phyloP scores from a whole-genome alignment of 2,797 vertebrate species.

The Premnoplex brunnescens region DNA sequence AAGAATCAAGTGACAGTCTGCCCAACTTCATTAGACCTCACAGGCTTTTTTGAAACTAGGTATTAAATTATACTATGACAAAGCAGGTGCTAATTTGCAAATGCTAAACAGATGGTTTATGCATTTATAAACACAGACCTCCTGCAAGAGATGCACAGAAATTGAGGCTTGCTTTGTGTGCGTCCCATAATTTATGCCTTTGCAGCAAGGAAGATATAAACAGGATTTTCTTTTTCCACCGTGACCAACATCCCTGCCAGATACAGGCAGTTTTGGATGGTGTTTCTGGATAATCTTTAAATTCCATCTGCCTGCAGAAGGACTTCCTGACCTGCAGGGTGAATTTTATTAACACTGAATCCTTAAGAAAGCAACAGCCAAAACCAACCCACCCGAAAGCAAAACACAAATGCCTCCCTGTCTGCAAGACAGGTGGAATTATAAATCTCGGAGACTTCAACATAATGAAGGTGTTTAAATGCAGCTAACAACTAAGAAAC shows the following conservation, averaged over 20 bases:
- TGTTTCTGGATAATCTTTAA: constrained; percentile 45
- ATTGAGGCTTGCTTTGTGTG: neutral
- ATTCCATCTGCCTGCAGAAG: constrained; percentile 54
- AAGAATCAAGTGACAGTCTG: neutral
- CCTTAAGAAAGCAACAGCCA: neutral
- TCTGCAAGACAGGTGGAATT: constrained; percentile 10
- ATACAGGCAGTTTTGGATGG: neutral
- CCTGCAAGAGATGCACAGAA: neutral
- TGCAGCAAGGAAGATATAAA: constrained; percentile 19
- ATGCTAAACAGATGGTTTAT: constrained; percentile 23
- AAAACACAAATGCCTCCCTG: neutral
- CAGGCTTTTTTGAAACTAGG: constrained; percentile 10
- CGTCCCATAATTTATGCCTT: neutral
- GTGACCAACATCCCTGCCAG: neutral
- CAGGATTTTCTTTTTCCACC: constrained; percentile 20
- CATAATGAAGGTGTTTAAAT: neutral
- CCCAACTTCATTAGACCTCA: neutral
- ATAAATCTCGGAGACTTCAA: neutral
- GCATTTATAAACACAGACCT: constrained; percentile 9
- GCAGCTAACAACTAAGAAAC: neutral
- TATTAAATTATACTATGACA: constrained; percentile 6
- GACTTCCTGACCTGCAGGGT: constrained; percentile 48
- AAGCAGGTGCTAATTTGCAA: constrained; percentile 30
- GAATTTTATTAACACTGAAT: constrained; percentile 17
- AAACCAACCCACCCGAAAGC: neutral